Evolutionary conservation across 2,888 invertebrate genomes (phyloP), one percentile per base, ranked within the genome.

Genomic region (Formica aserva): DNA sequence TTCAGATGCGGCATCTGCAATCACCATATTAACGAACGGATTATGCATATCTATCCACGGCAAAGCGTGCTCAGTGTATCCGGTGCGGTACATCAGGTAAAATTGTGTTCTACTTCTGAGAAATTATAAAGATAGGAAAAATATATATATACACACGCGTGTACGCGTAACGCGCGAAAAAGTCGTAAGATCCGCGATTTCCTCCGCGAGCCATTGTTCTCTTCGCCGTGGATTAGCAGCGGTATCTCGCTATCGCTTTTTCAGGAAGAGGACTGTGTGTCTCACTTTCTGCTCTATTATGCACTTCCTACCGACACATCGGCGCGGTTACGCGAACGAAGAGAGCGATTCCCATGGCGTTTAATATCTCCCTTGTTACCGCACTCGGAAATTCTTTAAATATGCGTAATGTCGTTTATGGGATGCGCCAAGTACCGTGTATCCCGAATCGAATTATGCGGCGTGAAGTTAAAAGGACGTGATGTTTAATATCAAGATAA

Each of bases 211-310:
- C 87, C 85, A 88, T 90, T 86, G 84, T 86, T 86, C 62, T 83
- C 38, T 22, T 74, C 72, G 26, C 18, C 18, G 67, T 45, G 85
- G 83, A 85, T 86, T 84, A 63, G 48, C 74, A 62, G 67, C 15
- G 15, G n/a, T 60, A 78, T 78, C 55, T 78, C 55, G 77, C 67
- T 71, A 69, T 71, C 60, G 41, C 29, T 63, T 83, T 76, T 81
- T 74, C 77, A 74, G 85, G 83, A 86, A 89, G 83, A 83, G 85
- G 76, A 87, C 82, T 82, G 48, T 52, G 48, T 52, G 87, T 90
- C 87, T 89, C 88, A 83, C 91, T 91, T 90, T 90, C 90, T 82
- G 88, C 67, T 81, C 88, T 83, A 88, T 89, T 89, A 86, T 85
- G 82, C 84, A 65, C 86, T 80, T 87, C 86, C 84, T 82, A 76